Conservation (phyloP, 1,140 invertebrate genomes). For the Metaphire vulgaris region DNA sequence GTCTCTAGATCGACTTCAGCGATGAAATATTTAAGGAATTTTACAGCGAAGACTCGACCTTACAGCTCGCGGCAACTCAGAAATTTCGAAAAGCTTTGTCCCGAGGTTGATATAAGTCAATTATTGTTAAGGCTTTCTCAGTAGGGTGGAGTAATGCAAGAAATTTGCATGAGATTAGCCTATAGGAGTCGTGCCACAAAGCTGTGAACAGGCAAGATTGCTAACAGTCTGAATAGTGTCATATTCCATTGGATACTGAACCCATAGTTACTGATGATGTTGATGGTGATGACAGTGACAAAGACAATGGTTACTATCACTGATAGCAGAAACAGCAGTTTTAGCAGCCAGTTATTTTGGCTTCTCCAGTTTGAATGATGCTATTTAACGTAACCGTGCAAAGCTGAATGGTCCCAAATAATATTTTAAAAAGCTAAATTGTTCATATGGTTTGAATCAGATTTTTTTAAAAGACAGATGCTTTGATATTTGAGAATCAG, state of each 20-base stretch:
- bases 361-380: too few relatives aligned
- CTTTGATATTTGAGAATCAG: neutral
- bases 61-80: neutral
- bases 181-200: neutral
- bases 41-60: neutral
- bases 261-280: too few relatives aligned
- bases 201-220: neutral
- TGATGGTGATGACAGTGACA: too few relatives aligned
- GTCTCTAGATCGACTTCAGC: neutral
- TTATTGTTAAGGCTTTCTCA: neutral
- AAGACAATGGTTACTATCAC: too few relatives aligned
- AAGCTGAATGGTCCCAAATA: neutral
- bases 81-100: neutral
- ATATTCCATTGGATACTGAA: neutral
- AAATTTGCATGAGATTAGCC: neutral
- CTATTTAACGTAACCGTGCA: neutral
- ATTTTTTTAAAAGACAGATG: neutral
- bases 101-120: neutral
- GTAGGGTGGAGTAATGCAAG: too few relatives aligned
- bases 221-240: neutral
- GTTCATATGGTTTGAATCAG: neutral
- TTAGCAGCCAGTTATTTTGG: too few relatives aligned
- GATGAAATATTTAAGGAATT: neutral
- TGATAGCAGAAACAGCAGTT: too few relatives aligned
- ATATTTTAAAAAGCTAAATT: neutral